These are phyloP conservation scores for Genyomyrus donnyi DNA, from an alignment of 2,113 vertebrate genomes.

Conservation along the genomic window DNA sequence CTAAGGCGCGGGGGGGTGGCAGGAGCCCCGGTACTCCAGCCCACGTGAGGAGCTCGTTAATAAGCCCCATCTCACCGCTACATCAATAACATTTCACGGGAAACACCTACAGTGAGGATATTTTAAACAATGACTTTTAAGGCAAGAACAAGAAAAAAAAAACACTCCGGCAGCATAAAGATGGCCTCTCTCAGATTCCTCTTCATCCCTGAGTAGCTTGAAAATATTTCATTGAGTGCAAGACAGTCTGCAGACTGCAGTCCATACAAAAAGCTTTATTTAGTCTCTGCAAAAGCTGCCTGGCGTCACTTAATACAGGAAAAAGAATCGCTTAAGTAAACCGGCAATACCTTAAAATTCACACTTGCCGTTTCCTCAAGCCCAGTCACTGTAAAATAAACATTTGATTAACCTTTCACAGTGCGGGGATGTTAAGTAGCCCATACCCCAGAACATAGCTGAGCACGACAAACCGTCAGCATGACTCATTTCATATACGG, in stretches of 20 bases:
- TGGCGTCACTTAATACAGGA: slow-evolving; percentile 60
- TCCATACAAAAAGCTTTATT: slow-evolving; percentile 47
- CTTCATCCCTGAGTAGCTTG: slow-evolving; percentile 36
- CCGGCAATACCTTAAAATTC: slow-evolving; percentile 51
- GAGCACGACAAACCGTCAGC: not conserved
- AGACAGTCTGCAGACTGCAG: slow-evolving; percentile 43
- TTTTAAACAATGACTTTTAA: slow-evolving; percentile 59
- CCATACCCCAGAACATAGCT: not conserved
- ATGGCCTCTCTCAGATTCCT: slow-evolving; percentile 27
- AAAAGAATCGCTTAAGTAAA: slow-evolving; percentile 29
- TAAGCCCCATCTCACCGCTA: slow-evolving; percentile 26
- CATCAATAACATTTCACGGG: slow-evolving; percentile 47
- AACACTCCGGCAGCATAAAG: not conserved
- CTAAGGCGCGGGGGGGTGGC: slow-evolving; percentile 26
- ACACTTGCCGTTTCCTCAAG: slow-evolving; percentile 52
- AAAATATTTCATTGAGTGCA: slow-evolving; percentile 45
- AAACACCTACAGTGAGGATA: slow-evolving; percentile 43
- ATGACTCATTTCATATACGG: not conserved
- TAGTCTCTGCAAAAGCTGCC: slow-evolving; percentile 48
- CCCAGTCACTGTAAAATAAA: slow-evolving; percentile 43
- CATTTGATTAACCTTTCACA: slow-evolving; percentile 29
- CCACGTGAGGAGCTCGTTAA: slow-evolving; percentile 41
- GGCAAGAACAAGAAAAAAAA: slow-evolving; percentile 43
- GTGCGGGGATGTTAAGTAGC: slow-evolving; percentile 8
- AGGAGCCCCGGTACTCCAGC: slow-evolving; percentile 1